Evolutionary conservation across 1,140 invertebrate genomes (phyloP), one percentile per base, ranked within the genome.

Genomic region (Lethocerus indicus): DNA sequence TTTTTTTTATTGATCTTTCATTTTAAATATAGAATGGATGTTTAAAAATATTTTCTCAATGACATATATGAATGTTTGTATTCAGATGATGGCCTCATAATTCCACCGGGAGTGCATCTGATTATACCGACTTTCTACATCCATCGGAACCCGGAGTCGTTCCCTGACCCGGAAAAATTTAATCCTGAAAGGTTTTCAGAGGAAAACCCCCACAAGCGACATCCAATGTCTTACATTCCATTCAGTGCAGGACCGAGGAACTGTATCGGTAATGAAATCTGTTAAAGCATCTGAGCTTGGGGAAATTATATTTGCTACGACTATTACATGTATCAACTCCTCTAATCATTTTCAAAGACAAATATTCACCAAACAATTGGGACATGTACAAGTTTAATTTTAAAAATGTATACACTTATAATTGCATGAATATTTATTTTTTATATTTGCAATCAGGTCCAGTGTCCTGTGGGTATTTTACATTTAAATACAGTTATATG

Each of bases 131-230:
- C n/a, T n/a, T n/a, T n/a, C n/a, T n/a, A n/a, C n/a, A n/a, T n/a
- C n/a, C 75, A 79, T 54, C 58, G 67, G 20, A 63, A 74, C 57
- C 63, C 64, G 6, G 59, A 70, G 26, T 56, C 63, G 39, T 79
- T 65, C 53, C 65, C 71, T 23, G 63, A 80, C 51, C 75, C 78
- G 3, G 67, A 77, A 1, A 56, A 58, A 5, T 83, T 79, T 51
- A 67, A 81, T 60, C 81, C 82, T 0, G 78, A 82, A 36, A 60
- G 77, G 53, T 83, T 83, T 59, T 59, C 66, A 4, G 67, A 71
- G 0, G 76, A 79, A 50, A 73, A 74, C 52, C 46, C 54, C 0
- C 55, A 56, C 0, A 54, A 55, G 25, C 59, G 75, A n/a, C 69
- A 64, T 51, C 67, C 62, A 1, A 71, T 63, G 41, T 54, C 67